Percentiles rank a stretch among this genome's conserved stretches.
phyloP scores from a whole-genome alignment of 2,797 vertebrate genomes.

The Tragopan temminckii region DNA sequence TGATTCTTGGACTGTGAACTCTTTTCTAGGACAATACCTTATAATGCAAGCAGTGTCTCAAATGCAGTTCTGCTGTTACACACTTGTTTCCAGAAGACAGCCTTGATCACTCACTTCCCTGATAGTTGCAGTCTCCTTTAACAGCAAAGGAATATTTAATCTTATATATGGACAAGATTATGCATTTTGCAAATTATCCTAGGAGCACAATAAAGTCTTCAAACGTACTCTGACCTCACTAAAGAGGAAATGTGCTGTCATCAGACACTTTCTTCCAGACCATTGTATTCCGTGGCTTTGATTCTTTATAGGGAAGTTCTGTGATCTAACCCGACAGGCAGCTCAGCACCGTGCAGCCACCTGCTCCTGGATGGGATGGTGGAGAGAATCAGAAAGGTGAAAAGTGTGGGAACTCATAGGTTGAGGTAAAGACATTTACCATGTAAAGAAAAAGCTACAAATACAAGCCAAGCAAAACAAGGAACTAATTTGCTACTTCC shows the following conservation, averaged over 20 bases:
- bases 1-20: neutral
- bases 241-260: neutral
- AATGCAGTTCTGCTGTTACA: neutral
- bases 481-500: neutral
- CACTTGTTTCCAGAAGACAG: rapidly evolving
- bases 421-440: neutral
- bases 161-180: neutral
- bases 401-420: neutral
- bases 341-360: neutral
- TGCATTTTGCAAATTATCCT: neutral
- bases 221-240: neutral
- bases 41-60: neutral
- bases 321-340: neutral
- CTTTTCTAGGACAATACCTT: neutral
- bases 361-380: neutral
- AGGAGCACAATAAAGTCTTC: neutral
- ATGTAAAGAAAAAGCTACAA: neutral
- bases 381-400: neutral
- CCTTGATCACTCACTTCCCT: neutral
- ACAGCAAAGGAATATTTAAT: neutral
- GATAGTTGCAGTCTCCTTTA: neutral
- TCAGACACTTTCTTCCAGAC: neutral
- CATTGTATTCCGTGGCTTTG: neutral
- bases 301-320: neutral
- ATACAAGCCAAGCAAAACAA: neutral